Evolutionary conservation across 2,113 vertebrate species (phyloP).

Genomic region (Psettodes erumei): DNA sequence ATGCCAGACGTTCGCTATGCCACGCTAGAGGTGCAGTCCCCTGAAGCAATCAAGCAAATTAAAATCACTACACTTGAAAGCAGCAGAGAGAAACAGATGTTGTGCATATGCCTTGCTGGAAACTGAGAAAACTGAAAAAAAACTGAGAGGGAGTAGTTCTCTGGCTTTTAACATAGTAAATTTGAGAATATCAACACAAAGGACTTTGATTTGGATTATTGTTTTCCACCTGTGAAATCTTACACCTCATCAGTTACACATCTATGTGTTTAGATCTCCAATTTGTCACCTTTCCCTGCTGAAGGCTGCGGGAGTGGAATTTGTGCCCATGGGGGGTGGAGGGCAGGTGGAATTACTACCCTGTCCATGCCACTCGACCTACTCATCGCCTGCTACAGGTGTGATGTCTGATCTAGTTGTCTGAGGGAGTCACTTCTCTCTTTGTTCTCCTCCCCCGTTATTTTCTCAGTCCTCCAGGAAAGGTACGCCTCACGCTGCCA

Average conservation of each 20-base stretch:
- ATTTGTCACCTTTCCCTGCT: conserved; percentile 5
- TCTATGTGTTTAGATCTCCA: background rate
- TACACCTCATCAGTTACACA: background rate
- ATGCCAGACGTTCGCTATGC: conserved; percentile 88
- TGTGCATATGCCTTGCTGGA: conserved; percentile 79
- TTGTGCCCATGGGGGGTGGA: conserved; percentile 40
- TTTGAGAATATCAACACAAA: conserved; percentile 23
- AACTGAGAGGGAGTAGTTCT: conserved; percentile 25
- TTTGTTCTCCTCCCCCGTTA: conserved; percentile 76
- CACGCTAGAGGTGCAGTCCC: conserved; percentile 86
- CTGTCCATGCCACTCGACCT: conserved; percentile 44
- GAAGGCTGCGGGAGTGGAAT: background rate
- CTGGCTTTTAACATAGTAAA: conserved; percentile 6
- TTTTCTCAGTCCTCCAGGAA: conserved; percentile 75
- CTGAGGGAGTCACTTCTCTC: conserved; percentile 62
- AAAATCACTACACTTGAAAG: conserved; percentile 88
- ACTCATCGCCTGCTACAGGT: conserved; percentile 74
- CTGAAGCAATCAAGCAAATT: conserved; percentile 87
- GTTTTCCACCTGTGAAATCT: background rate
- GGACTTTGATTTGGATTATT: conserved; percentile 5
- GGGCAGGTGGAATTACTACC: conserved; percentile 54
- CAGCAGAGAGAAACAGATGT: conserved; percentile 84
- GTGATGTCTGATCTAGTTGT: conserved; percentile 67
- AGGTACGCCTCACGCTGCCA: conserved; percentile 67
- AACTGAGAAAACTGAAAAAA: no score